A percentile compares a stretch with the other conserved stretches of the same genome.
These are phyloP conservation scores for Dynastes grantii DNA, from an alignment of 2,888 invertebrate genomes.

Conservation along the genomic window DNA sequence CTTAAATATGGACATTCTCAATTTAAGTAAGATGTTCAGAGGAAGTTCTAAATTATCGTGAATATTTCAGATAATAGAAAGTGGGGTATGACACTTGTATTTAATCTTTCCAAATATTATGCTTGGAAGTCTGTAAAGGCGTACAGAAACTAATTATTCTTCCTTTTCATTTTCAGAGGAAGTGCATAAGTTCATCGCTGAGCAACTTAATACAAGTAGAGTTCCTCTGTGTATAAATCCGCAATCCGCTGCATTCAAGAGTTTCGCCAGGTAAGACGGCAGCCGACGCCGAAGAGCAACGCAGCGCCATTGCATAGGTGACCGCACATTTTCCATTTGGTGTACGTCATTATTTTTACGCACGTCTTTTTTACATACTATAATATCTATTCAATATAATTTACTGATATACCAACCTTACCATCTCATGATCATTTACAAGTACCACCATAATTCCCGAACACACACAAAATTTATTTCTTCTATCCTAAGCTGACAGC, in stretches of 20 bases:
- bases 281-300: conserved; percentile 68
- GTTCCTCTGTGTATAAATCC: conserved; percentile 99
- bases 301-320: conserved; percentile 73
- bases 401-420: conserved; percentile 21
- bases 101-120: too few species aligned
- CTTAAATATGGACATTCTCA: too few species aligned
- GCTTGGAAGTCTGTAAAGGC: too few species aligned
- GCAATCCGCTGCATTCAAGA: conserved; percentile 99
- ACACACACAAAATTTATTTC: conserved; percentile 8
- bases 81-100: too few species aligned
- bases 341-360: conserved; percentile 64
- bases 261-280: conserved; percentile 97
- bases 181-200: conserved; percentile 99
- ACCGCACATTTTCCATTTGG: conserved; percentile 68
- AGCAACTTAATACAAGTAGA: conserved; percentile 94
- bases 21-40: too few species aligned
- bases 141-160: conserved; percentile 13
- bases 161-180: conserved; percentile 83
- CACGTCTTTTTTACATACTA: conserved; percentile 45
- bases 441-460: conserved; percentile 32
- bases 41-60: too few species aligned
- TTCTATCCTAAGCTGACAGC: conserved; percentile 3
- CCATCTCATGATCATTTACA: conserved; percentile 43
- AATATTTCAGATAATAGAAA: too few species aligned
- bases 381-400: conserved; percentile 24